Base-by-base conservation (phyloP, 2,113 vertebrate genomes). In the Xenopus borealis region DNA sequence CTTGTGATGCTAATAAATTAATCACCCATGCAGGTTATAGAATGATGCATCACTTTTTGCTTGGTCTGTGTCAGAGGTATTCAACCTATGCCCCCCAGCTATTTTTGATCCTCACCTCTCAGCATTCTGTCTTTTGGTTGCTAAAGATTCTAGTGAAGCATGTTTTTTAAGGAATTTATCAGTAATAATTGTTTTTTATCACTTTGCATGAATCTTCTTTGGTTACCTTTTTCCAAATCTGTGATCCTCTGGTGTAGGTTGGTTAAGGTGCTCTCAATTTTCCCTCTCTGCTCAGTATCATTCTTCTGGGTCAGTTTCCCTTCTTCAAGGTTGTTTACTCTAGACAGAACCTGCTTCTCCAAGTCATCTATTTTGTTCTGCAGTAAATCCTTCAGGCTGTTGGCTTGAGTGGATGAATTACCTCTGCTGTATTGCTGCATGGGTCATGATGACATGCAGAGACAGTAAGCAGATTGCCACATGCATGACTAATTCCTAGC, bases 331-430 rank as follows among this genome's bases (percentile, higher is more conserved):
- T 91, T 94, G 91, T 96, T 97, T 83, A 98, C 96, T 64, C 96
- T 89, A 67, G 94, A 95, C 81, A 98, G 90, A 63, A 98, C 96
- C 86, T 98, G 95, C 88, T 93, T 93, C 89, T 98, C 96, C 91
- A 98, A 91, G 77, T 98, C 95, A 47, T 98, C 96, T 61, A 98
- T 96, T 83, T 98, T 98, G 86, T 90, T 96, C 80, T 98, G 96
- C 80, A 98, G 94, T 75, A 98, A 88, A 75, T 98, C 96, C 82
- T 96, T 96, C 81, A 98, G 90, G 83, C 92, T 96, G 89, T 90
- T 94, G 64, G 92, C 91, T 80, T 97, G 96, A 82, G 85, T 85
- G 40, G 93, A 95, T 80, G 87, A 91, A 78, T 98, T 98, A 59
- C 92, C 94, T 69, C 96, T 88, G 84, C 94, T 98, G 91, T 96